Percentiles rank a stretch among this genome's conserved stretches.
Evolutionary conservation across 2,797 vertebrate species (phyloP).

Genomic region (Hydrophis major): DNA sequence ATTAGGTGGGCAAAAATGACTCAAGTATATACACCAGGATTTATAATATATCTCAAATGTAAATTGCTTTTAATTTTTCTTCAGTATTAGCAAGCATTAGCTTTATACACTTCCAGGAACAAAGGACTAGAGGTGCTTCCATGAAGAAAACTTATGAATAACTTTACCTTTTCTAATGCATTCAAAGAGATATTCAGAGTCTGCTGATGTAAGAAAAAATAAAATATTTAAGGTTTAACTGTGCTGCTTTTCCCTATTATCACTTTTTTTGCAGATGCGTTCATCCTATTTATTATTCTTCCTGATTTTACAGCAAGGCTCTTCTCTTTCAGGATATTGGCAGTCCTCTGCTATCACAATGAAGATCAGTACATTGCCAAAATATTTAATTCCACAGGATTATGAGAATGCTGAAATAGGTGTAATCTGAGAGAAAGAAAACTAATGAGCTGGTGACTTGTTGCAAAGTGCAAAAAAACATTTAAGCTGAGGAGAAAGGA

Average conservation of each 20-base stretch:
- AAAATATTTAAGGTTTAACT: background rate
- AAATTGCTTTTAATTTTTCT: background rate
- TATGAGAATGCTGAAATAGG: slow-evolving; percentile 2
- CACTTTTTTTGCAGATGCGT: background rate
- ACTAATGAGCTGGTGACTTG: background rate
- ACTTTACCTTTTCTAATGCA: background rate
- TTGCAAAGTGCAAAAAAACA: background rate
- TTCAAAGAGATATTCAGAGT: background rate
- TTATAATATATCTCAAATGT: background rate
- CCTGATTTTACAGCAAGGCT: background rate
- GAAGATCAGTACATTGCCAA: slow-evolving; percentile 8
- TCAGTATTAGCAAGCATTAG: background rate
- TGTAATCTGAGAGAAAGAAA: background rate
- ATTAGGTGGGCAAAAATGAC: background rate
- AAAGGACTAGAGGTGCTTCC: background rate
- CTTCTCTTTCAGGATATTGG: background rate
- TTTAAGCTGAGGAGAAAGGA: background rate
- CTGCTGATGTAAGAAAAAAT: background rate
- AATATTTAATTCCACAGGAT: slow-evolving; percentile 2
- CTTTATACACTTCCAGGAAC: background rate
- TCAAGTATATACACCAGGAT: background rate
- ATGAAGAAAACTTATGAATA: background rate
- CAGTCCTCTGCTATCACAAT: background rate
- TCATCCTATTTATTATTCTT: background rate
- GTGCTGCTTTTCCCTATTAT: background rate